Evolutionary conservation across 2,113 vertebrate species (phyloP).

Genomic region (Chaetorhynchus papuensis): DNA sequence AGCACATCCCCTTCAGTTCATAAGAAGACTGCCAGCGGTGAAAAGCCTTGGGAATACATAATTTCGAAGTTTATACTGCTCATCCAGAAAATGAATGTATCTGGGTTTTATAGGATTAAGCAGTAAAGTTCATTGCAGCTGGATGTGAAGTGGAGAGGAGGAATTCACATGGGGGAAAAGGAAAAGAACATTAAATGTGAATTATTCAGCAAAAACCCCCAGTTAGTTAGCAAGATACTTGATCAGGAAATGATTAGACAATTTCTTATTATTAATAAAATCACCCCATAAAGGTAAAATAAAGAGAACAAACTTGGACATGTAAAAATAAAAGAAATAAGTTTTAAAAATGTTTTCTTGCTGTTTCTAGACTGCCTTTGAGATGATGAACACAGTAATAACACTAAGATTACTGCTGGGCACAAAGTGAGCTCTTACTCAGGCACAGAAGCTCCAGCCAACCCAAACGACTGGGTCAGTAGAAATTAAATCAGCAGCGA

Average conservation of each 20-base stretch:
- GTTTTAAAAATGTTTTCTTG: neutral
- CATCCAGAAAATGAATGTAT: neutral
- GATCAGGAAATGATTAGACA: neutral
- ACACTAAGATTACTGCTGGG: neutral
- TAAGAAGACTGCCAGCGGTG: neutral
- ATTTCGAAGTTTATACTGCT: neutral
- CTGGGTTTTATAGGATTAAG: neutral
- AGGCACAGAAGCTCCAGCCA: neutral
- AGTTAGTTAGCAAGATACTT: neutral
- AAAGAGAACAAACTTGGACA: neutral
- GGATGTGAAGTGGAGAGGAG: neutral
- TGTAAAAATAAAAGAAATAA: neutral
- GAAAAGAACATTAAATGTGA: neutral
- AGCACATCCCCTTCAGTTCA: neutral
- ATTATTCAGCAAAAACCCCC: neutral
- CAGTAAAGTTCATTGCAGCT: neutral
- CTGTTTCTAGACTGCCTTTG: neutral
- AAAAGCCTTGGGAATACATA: neutral
- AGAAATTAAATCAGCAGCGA: constrained; percentile 63
- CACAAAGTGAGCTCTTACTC: neutral
- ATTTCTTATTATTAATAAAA: neutral
- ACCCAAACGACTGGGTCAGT: constrained; percentile 43
- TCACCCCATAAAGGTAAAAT: neutral
- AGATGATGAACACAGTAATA: constrained; percentile 45
- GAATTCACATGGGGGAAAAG: neutral